Conservation (phyloP, 2,797 vertebrate genomes). For the Smutsia temminckii region DNA sequence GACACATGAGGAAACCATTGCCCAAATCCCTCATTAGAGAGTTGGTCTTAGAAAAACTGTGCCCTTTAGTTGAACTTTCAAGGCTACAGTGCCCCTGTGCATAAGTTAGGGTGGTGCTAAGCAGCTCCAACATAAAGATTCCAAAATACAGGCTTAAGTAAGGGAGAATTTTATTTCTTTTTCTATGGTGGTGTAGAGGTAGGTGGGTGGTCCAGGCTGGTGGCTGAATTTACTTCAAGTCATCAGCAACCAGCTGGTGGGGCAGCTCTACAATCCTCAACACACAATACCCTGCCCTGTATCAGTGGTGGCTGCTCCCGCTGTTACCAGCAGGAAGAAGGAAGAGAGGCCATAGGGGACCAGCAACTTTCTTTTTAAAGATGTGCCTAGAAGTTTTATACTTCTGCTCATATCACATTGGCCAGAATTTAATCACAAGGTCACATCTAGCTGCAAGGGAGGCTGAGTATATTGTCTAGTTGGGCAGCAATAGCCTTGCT, state of each 20-base stretch:
- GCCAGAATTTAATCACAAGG: background rate
- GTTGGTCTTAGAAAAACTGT: background rate
- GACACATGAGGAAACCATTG: background rate
- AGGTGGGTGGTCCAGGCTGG: background rate
- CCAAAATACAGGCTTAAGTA: background rate
- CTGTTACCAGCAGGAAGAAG: background rate
- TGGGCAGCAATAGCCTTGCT: too few relatives aligned
- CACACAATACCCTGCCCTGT: background rate
- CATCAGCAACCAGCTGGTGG: background rate
- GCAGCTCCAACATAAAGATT: background rate
- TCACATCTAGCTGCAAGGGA: slow-evolving; percentile 43
- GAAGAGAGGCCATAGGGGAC: background rate
- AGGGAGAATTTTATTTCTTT: background rate
- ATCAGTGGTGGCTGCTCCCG: background rate
- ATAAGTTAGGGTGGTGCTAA: too few relatives aligned
- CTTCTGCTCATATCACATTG: background rate
- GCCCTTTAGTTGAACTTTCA: background rate
- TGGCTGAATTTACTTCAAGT: background rate
- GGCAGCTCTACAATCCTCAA: background rate
- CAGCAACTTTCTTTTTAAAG: background rate
- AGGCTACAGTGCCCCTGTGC: background rate
- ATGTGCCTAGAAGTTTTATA: background rate
- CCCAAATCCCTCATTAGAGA: background rate
- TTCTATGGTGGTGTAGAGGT: background rate
- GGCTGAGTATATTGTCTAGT: background rate